Base-by-base conservation (phyloP, 2,113 vertebrate genomes). In the Hystrix brachyura region DNA sequence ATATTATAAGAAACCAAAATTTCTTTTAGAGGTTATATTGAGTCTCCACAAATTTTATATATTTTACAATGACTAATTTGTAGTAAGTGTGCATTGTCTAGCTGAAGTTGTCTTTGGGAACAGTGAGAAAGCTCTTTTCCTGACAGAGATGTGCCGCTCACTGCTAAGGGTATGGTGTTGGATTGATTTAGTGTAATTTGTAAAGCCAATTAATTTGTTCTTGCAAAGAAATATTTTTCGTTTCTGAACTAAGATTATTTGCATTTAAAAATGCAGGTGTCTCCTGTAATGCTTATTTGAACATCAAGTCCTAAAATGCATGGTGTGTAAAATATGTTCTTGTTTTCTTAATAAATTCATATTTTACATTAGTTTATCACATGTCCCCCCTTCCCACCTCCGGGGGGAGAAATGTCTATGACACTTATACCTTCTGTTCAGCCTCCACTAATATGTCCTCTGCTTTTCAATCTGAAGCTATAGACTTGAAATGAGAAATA, bases 191-290 rank as follows among this genome's bases (percentile, higher is more conserved):
- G 74, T 95, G 34, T 94, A 96, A 97, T 94, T 97, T 95, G 95
- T 92, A 97, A 97, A 98, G 74, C 67, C 88, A 96, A 92, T 97
- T 97, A 90, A 95, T 97, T 93, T 96, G 74, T 96, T 95, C 67
- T 92, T 91, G 86, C 84, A 93, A 96, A 72, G 67, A 94, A 92
- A 69, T 86, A 88, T 95, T 96, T 97, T 96, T 97, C 97, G 88
- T 53, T 79, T 64, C 87, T 83, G 78, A 53, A 62, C 48, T 95
- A 84, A 96, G 97, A 88, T 92, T 96, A 46, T 96, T 84, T 84
- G 48, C 84, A 71, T 94, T 92, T 95, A 69, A 94, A 98, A 90
- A 86, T 82, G 10, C 79, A 90, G 71, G 53, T 90, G 19, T 21
- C 55, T 95, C 46, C 48, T 14, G 43, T 87, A 87, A 85, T 69